Conservation (phyloP, 2,113 vertebrate species). For the Hippocampus zosterae region DNA sequence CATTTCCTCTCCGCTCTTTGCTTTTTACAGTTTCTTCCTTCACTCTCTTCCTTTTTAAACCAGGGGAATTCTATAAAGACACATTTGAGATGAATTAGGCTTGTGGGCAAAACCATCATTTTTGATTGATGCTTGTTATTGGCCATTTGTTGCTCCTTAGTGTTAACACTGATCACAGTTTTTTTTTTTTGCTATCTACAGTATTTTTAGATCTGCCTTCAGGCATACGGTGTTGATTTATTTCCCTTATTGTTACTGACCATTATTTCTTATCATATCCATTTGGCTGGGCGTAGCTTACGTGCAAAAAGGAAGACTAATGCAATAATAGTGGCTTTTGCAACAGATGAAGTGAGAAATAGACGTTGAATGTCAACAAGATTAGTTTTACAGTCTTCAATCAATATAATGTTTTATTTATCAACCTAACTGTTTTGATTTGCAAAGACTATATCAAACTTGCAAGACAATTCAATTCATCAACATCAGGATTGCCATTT, state of each 20-base stretch:
- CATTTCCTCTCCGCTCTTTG: slow-evolving; percentile 62
- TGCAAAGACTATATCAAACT: neutral
- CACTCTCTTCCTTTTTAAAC: slow-evolving; percentile 57
- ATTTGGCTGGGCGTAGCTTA: neutral
- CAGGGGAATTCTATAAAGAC: slow-evolving; percentile 72
- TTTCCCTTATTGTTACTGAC: neutral
- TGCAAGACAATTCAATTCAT: neutral
- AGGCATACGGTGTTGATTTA: neutral
- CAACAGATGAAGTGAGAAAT: neutral
- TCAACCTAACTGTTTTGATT: neutral
- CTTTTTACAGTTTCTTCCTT: slow-evolving; percentile 57
- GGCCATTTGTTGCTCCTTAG: slow-evolving; percentile 68
- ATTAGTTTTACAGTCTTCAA: neutral
- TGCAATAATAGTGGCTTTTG: neutral
- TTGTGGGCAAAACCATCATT: slow-evolving; percentile 55
- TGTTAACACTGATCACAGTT: slow-evolving; percentile 45
- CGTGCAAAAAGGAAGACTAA: neutral
- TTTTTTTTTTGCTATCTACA: slow-evolving; percentile 47
- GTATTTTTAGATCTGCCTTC: neutral
- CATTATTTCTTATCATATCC: neutral
- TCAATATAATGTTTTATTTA: neutral
- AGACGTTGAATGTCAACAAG: neutral
- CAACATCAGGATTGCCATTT: neutral
- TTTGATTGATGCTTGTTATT: slow-evolving; percentile 72
- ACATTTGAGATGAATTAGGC: slow-evolving; percentile 68